These are phyloP conservation scores for Nautilus pompilius DNA, from an alignment of 1,140 invertebrate genomes.

Conservation along the genomic window DNA sequence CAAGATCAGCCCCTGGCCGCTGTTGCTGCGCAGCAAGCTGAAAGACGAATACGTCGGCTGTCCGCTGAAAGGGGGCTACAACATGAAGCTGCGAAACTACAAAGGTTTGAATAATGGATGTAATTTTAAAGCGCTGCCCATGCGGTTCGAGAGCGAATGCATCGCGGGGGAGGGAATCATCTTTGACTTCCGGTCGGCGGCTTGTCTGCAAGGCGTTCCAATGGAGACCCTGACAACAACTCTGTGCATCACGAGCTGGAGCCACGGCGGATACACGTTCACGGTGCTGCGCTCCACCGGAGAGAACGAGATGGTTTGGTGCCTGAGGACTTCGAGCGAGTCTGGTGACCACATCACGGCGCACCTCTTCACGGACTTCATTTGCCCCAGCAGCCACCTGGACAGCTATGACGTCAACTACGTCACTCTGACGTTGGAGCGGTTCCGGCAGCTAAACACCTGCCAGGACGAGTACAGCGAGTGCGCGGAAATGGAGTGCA, in stretches of 20 bases:
- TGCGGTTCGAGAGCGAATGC: constrained; percentile 37
- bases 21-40: constrained; percentile 16
- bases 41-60: constrained; percentile 21
- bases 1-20: constrained; percentile 22
- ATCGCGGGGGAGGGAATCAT: constrained; percentile 28
- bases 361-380: constrained; percentile 24
- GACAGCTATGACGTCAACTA: constrained; percentile 8
- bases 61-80: constrained; percentile 30
- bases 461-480: constrained; percentile 35
- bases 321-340: constrained; percentile 15
- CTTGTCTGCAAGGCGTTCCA: constrained; percentile 19
- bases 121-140: constrained; percentile 32
- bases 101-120: constrained; percentile 19
- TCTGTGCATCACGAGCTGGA: constrained; percentile 26
- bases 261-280: constrained; percentile 21
- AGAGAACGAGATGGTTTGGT: constrained; percentile 26
- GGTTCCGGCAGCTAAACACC: constrained; percentile 12
- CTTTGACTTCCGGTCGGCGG: constrained; percentile 25
- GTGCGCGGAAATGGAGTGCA: constrained; percentile 24
- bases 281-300: constrained; percentile 18
- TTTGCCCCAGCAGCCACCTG: constrained; percentile 6
- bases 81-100: constrained; percentile 28
- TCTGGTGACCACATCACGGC: constrained; percentile 7
- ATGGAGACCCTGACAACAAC: constrained; percentile 24
- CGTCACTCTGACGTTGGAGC: constrained; percentile 17